Conservation (phyloP, 2,888 invertebrate genomes). For the Caenorhabditis wallacei region DNA sequence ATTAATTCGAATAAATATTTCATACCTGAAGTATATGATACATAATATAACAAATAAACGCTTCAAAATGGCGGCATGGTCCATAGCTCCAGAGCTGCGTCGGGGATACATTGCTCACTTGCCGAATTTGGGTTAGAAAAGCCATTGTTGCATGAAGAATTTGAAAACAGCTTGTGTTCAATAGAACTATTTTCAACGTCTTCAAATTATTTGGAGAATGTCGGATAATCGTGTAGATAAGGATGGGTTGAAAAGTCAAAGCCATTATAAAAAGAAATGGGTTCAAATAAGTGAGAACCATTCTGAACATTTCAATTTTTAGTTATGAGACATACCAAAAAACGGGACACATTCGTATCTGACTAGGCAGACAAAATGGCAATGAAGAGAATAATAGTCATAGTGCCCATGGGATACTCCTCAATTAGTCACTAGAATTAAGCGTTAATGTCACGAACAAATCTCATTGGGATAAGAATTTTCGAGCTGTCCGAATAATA, state of each 20-base stretch:
- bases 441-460: not conserved
- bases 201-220: constrained; percentile 21
- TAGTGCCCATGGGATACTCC: not conserved
- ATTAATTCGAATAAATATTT: not conserved
- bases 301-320: constrained; percentile 5
- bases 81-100: constrained; percentile 30
- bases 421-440: not conserved
- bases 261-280: constrained; percentile 2
- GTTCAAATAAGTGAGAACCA: not conserved
- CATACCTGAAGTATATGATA: constrained; percentile 26
- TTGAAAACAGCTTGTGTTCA: constrained; percentile 20
- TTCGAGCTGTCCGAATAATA: no score
- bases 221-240: constrained; percentile 18
- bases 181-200: constrained; percentile 8
- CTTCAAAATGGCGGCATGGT: constrained; percentile 13
- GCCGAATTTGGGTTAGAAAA: constrained; percentile 23
- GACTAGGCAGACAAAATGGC: not conserved
- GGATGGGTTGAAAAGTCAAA: not conserved
- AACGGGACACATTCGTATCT: not conserved
- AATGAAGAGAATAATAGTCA: not conserved
- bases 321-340: not conserved
- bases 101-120: constrained; percentile 11
- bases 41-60: constrained; percentile 2
- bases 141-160: not conserved
- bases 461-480: not conserved